Percentiles rank a stretch among this genome's conserved stretches.
Conservation (phyloP, 2,888 invertebrate genomes). For the Rhogogaster chlorosoma region DNA sequence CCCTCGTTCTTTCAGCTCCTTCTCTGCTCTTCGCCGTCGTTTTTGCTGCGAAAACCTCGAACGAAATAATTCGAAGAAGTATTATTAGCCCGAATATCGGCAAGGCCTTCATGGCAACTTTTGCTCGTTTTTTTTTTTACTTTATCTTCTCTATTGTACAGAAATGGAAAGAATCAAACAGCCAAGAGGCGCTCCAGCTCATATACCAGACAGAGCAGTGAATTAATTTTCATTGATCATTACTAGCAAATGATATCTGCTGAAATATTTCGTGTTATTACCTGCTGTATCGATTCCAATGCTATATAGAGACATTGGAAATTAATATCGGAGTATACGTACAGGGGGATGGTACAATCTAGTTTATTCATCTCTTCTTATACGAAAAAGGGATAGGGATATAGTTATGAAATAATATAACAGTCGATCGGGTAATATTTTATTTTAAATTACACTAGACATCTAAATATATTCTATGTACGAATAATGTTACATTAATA, state of each 20-base stretch:
- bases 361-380: not conserved
- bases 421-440: not conserved
- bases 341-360: not conserved
- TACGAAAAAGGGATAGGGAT: not conserved
- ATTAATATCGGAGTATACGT: not conserved
- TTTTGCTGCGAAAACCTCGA: not conserved
- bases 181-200: not conserved
- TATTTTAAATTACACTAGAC: slow-evolving; percentile 1
- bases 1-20: not conserved
- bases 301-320: not conserved
- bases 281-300: slow-evolving; percentile 10
- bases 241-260: slow-evolving; percentile 4
- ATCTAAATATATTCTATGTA: not conserved
- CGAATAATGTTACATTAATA: slow-evolving; percentile 4
- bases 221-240: slow-evolving; percentile 41
- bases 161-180: not conserved
- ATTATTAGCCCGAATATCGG: not conserved
- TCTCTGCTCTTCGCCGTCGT: not conserved
- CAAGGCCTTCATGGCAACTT: not conserved
- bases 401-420: not conserved
- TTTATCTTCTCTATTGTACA: not conserved
- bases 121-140: not conserved
- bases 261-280: slow-evolving; percentile 28
- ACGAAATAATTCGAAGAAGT: not conserved
- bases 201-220: not conserved